Base-by-base conservation (phyloP, 2,888 invertebrate genomes). In the Dermolepida albohirtum region DNA sequence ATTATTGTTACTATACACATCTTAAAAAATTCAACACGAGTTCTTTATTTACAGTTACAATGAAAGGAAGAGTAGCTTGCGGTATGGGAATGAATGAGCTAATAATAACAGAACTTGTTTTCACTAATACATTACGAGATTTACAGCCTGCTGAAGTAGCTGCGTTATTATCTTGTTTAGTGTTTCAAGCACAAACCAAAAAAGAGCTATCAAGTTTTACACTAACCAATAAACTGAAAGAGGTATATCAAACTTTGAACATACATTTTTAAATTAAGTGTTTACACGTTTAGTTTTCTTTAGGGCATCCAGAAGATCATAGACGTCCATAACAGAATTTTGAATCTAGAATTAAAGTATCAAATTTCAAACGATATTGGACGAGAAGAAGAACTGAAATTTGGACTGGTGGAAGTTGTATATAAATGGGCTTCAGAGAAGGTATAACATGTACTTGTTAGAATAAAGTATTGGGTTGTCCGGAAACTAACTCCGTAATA, bases 391-490 rank as follows among this genome's bases (percentile, higher is more conserved):
- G 86, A 89, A 62, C 86, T 94, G 39, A 95, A 96, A 83, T 98
- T 97, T 83, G 95, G 95, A 0, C 85, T 99, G n/a, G 91, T 95
- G 22, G 89, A 94, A 77, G 97, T 97, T 1, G 97, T 98, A 0
- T 95, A 97, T 81, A 94, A 97, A 80, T 99, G 98, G 98, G 97
- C 98, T 0, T 86, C 90, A 54, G 94, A 95, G 76, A 92, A 91
- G 87, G 92, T 92, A 81, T 39, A 10, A 29, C 7, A 17, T 7
- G 8, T 49, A 16, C 7, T 17, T 16, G 11, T 41, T 57, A 57
- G n/a, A 10, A 57, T 2, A 4, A n/a, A n/a, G n/a, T n/a, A n/a
- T n/a, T n/a, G n/a, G n/a, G n/a, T n/a, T n/a, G n/a, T n/a, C n/a
- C n/a, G n/a, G n/a, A n/a, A n/a, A n/a, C n/a, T n/a, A n/a, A n/a